Conservation (phyloP, 2,113 vertebrate genomes). For the Progne subis region DNA sequence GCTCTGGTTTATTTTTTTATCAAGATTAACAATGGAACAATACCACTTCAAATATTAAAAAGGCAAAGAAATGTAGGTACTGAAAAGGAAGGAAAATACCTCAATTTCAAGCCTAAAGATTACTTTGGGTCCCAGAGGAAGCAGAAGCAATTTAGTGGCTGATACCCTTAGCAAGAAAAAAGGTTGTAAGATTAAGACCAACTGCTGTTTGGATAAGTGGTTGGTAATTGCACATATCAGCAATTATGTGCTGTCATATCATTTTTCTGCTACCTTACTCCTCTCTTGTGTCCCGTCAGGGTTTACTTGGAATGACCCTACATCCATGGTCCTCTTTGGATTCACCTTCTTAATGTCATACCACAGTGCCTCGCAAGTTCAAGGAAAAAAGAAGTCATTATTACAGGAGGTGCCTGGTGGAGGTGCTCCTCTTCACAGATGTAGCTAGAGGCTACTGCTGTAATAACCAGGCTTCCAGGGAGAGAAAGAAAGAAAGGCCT, state of each 20-base stretch:
- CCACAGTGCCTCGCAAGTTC: conserved; percentile 77
- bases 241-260: conserved; percentile 76
- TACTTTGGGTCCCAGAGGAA: conserved; percentile 81
- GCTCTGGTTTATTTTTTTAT: conserved; percentile 67
- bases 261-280: conserved; percentile 86
- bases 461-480: conserved; percentile 50
- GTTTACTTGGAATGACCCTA: conserved; percentile 86
- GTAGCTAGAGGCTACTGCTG: conserved; percentile 40
- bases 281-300: conserved; percentile 86
- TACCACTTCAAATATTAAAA: conserved; percentile 59
- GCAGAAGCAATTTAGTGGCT: conserved; percentile 84
- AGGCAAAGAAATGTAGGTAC: conserved; percentile 76
- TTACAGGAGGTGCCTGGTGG: conserved; percentile 27
- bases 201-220: conserved; percentile 85
- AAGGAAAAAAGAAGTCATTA: conserved; percentile 49
- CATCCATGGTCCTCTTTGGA: conserved; percentile 85
- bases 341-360: conserved; percentile 85
- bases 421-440: conserved; percentile 34
- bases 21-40: conserved; percentile 53
- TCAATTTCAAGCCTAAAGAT: conserved; percentile 84
- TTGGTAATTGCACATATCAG: conserved; percentile 82
- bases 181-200: conserved; percentile 84
- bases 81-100: conserved; percentile 74
- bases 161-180: conserved; percentile 80
- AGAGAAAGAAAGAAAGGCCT: conserved; percentile 9